phyloP scores from a whole-genome alignment of 1,140 invertebrate genomes.

The Drosophila sp. region DNA sequence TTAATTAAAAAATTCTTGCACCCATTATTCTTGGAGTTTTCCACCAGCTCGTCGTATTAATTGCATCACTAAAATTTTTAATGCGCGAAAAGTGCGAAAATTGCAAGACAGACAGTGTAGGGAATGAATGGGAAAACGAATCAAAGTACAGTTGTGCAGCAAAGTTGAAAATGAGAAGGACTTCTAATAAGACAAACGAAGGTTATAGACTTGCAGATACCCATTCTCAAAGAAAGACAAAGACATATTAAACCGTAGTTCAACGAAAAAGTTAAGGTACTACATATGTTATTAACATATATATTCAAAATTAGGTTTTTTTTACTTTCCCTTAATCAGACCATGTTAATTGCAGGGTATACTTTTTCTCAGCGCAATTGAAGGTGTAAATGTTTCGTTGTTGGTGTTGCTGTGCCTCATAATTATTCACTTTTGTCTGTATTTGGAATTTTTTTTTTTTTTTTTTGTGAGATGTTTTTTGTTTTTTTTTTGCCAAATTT shows the following conservation, averaged over 20 bases:
- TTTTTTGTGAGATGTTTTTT: constrained; percentile 37
- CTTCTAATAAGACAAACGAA: not conserved
- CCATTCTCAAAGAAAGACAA: too few relatives aligned
- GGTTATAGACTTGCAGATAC: not conserved
- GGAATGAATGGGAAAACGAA: constrained; percentile 61
- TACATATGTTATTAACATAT: too few relatives aligned
- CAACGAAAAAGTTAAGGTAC: too few relatives aligned
- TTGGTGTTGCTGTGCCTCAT: constrained; percentile 48
- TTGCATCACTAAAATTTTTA: constrained; percentile 81
- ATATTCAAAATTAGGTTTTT: not conserved
- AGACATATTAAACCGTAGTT: too few relatives aligned
- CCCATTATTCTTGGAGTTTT: constrained; percentile 58
- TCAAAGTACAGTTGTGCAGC: constrained; percentile 56
- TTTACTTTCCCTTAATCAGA: not conserved
- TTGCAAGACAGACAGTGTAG: constrained; percentile 65
- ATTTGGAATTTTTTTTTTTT: constrained; percentile 41
- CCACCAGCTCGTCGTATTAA: constrained; percentile 57
- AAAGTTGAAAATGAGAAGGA: constrained; percentile 4
- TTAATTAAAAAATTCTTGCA: constrained; percentile 82
- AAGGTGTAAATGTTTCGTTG: constrained; percentile 70
- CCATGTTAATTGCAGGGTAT: constrained; percentile 16
- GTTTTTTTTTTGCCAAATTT: constrained; percentile 68
- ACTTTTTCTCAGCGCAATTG: constrained; percentile 50
- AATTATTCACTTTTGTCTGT: constrained; percentile 74
- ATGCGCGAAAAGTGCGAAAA: constrained; percentile 80